Evolutionary conservation across 2,113 vertebrate genomes (phyloP).

Genomic region (Panthera uncia): DNA sequence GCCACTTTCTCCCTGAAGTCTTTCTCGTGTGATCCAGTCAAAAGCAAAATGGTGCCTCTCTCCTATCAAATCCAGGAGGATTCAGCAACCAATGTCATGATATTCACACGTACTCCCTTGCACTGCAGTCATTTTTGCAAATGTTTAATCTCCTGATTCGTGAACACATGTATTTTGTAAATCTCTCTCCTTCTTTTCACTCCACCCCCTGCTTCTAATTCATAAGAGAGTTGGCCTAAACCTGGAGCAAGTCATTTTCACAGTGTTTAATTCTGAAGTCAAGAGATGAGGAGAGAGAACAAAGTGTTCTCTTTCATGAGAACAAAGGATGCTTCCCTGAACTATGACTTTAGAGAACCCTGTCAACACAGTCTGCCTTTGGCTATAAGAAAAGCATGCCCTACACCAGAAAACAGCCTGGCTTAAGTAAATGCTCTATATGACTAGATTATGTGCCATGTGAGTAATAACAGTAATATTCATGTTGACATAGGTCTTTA

Average conservation of each 20-base stretch:
- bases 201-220: neutral
- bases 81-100: neutral
- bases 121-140: neutral
- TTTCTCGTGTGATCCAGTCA: neutral
- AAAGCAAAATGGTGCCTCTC: neutral
- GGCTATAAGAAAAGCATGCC: neutral
- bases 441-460: neutral
- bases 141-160: neutral
- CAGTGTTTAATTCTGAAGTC: neutral
- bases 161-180: neutral
- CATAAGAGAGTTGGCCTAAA: neutral
- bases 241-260: neutral
- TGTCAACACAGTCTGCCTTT: neutral
- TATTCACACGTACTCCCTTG: neutral
- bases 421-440: neutral
- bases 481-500: neutral
- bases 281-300: neutral
- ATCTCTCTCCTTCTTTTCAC: neutral
- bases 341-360: neutral
- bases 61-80: neutral
- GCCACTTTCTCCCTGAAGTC: neutral
- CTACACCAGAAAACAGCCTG: neutral
- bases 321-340: neutral
- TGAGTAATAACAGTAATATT: constrained; percentile 24
- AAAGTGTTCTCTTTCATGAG: neutral